Percentiles rank a stretch among this genome's conserved stretches.
These are phyloP conservation scores for Enteromius afrohamiltoni DNA, from an alignment of 2,797 vertebrate species.

Conservation along the genomic window DNA sequence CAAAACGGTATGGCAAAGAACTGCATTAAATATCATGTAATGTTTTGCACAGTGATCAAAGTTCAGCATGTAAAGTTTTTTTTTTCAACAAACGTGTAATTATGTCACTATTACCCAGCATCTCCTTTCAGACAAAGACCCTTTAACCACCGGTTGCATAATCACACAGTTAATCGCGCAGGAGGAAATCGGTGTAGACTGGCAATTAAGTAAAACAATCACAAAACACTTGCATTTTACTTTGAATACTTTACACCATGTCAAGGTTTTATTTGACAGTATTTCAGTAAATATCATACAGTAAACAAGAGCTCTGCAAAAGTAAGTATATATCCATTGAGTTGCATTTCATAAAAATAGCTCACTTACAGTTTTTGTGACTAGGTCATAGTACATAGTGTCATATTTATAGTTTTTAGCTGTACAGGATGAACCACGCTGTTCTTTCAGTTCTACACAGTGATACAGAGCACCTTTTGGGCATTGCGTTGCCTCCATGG, in stretches of 20 bases:
- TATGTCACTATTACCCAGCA: not conserved
- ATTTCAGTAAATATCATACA: slow-evolving; percentile 98
- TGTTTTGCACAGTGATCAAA: not conserved
- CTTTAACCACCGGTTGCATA: not conserved
- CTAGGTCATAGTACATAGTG: slow-evolving; percentile 95
- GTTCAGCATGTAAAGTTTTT: not conserved
- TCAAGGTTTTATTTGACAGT: slow-evolving; percentile 93
- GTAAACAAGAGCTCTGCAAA: slow-evolving; percentile 99
- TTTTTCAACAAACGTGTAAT: not conserved
- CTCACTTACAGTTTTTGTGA: slow-evolving; percentile 98
- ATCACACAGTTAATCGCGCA: not conserved
- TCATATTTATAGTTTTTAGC: slow-evolving; percentile 91
- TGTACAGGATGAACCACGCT: slow-evolving; percentile 91
- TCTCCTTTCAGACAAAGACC: not conserved
- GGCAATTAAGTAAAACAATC: not conserved
- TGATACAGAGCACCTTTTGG: slow-evolving; percentile 87
- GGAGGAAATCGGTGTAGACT: not conserved
- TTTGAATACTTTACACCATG: slow-evolving; percentile 67
- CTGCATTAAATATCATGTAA: not conserved
- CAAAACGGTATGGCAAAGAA: not conserved
- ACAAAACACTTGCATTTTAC: slow-evolving; percentile 32
- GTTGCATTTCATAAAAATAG: slow-evolving; percentile 99
- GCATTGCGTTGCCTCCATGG: slow-evolving; percentile 80
- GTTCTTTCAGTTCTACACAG: slow-evolving; percentile 97
- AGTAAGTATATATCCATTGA: slow-evolving; percentile 98